Base-by-base conservation (phyloP, 2,113 vertebrate species). In the Trinectes maculatus region DNA sequence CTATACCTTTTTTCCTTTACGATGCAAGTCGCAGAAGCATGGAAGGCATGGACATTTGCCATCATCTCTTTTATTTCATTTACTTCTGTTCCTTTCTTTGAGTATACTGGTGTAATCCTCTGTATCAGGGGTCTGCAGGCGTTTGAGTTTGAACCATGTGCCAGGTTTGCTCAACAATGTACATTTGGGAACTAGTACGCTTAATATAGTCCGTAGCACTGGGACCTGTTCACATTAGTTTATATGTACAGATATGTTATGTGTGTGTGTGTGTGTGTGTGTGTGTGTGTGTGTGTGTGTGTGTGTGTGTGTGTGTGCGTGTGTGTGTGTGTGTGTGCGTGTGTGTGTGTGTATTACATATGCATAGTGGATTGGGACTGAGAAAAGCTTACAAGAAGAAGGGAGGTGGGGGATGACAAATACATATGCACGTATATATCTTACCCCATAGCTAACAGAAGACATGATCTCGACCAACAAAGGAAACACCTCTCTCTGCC, bases 21-120 rank as follows among this genome's bases (percentile, higher is more conserved):
- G 49, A 77, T 74, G 51, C 48, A 67, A 75, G 25, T 79, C 12
- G 63, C 54, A 81, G 77, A 81, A 77, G 89, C 91, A 93, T 90
- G 89, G 69, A 81, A 85, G 71, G 87, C 88, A 88, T 91, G 86
- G 79, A 52, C 24, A 19, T 73, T 80, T 84, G 74, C 72, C 79
- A 71, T 77, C 64, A 77, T 77, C 43, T 80, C 6, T 54, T 19
- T 74, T 37, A 21, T 51, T 61, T n/a, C 13, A n/a, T 56, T 66
- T 76, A 11, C 31, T 64, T 36, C 54, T 57, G 2, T 28, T 37
- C 2, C 13, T 12, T 11, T 64, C 29, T 57, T 60, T 22, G n/a
- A 49, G 2, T 39, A 31, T 43, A 15, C 16, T 6, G 25, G 28
- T 43, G 46, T 49, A 12, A 12, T 43, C 13, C 16, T 68, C 25